Evolutionary conservation across 2,888 invertebrate species (phyloP), one percentile per base, ranked within the genome.

Genomic region (Scrobipalpa atriplicella): DNA sequence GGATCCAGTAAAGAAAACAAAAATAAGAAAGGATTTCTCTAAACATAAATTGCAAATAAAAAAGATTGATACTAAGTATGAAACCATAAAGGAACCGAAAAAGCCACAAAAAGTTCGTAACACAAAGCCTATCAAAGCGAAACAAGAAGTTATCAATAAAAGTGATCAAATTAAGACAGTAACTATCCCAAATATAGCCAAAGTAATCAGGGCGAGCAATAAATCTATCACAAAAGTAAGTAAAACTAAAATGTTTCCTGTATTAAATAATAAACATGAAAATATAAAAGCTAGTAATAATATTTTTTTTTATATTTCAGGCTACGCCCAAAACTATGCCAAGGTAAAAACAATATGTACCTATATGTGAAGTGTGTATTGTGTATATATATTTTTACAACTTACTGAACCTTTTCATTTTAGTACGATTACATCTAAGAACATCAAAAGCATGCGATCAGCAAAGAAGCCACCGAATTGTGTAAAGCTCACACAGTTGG

Each of bases 281-380:
- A n/a, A n/a, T n/a, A n/a, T n/a, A n/a, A n/a, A n/a, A n/a, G n/a
- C n/a, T n/a, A n/a, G n/a, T n/a, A n/a, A n/a, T 41, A 61, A 11
- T 19, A 11, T 52, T 67, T 51, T 62, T 36, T 65, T 66, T 63
- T 61, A 67, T 69, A 62, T 87, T 86, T 39, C 77, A 89, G 89
- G 81, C 79, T 51, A 68, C 79, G 16, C 79, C 84, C 1, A 88
- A 84, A 71, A 71, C 79, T 60, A 67, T 70, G 19, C 66, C 77
- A 60, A 82, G 84, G 89, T 86, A 79, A 71, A n/a, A n/a, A n/a
- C n/a, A n/a, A n/a, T n/a, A n/a, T n/a, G n/a, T n/a, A n/a, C n/a
- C n/a, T n/a, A n/a, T n/a, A n/a, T n/a, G n/a, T n/a, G n/a, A n/a
- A n/a, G n/a, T n/a, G n/a, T n/a, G n/a, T n/a, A n/a, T n/a, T n/a